Evolutionary conservation across 2,888 invertebrate genomes (phyloP).

Genomic region (Erannis defoliaria): DNA sequence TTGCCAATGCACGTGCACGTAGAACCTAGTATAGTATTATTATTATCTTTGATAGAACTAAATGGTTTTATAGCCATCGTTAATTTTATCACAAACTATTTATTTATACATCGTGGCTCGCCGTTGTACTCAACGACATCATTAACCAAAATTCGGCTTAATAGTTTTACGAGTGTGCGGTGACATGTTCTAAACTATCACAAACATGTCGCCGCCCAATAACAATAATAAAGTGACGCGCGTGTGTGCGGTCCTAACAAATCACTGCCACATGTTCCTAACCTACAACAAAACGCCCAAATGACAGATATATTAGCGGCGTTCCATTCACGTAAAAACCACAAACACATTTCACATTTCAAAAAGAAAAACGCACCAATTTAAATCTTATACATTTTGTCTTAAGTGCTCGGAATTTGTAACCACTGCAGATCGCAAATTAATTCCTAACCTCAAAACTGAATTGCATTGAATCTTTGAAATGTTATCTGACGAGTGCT

Average conservation of each 20-base stretch:
- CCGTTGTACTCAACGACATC: constrained; percentile 45
- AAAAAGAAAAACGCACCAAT: constrained; percentile 39
- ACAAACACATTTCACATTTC: constrained; percentile 43
- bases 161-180: constrained; percentile 75
- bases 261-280: constrained; percentile 76
- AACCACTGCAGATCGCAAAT: constrained; percentile 27
- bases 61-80: constrained; percentile 31
- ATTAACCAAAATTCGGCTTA: constrained; percentile 58
- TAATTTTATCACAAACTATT: constrained; percentile 37
- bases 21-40: no score
- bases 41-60: no score
- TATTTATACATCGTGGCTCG: constrained; percentile 34
- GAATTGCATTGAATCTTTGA: constrained; percentile 39
- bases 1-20: constrained; percentile 31
- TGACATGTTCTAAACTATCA: constrained; percentile 66
- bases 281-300: constrained; percentile 76
- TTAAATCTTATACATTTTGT: constrained; percentile 48
- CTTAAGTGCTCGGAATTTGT: constrained; percentile 33
- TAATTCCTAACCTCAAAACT: constrained; percentile 39
- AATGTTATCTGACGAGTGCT: constrained; percentile 46
- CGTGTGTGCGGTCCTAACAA: constrained; percentile 77
- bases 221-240: constrained; percentile 65
- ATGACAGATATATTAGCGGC: constrained; percentile 82
- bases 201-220: constrained; percentile 78
- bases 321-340: constrained; percentile 67